A percentile compares a stretch with the other conserved stretches of the same genome.
phyloP scores from a whole-genome alignment of 2,888 invertebrate genomes.

The Pachliopta kotzebuea region DNA sequence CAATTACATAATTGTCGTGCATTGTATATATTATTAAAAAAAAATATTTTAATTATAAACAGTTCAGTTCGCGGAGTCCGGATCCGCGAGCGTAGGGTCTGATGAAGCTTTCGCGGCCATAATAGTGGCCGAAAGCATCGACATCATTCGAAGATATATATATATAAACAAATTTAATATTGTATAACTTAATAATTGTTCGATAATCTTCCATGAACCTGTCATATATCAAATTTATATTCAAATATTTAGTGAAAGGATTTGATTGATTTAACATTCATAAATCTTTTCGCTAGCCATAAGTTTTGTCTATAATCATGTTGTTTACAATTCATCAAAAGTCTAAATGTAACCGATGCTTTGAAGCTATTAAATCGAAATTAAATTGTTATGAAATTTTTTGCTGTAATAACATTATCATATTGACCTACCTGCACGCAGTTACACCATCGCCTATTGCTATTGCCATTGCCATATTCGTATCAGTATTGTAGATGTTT shows the following conservation, averaged over 20 bases:
- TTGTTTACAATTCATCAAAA: conserved; percentile 10
- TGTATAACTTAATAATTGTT: neutral
- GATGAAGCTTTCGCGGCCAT: too few relatives aligned
- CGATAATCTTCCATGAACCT: conserved; percentile 7
- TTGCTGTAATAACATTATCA: neutral
- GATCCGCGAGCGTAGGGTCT: too few relatives aligned
- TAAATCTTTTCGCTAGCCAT: neutral
- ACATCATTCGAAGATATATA: too few relatives aligned
- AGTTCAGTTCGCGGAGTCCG: too few relatives aligned
- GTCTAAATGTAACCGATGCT: conserved; percentile 4
- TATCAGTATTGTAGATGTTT: neutral
- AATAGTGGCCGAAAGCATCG: too few relatives aligned
- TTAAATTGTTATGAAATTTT: conserved; percentile 10
- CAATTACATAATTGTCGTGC: too few relatives aligned
- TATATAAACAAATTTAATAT: neutral
- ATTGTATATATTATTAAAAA: too few relatives aligned
- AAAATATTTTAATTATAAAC: too few relatives aligned
- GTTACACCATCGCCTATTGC: neutral
- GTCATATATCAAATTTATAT: conserved; percentile 18
- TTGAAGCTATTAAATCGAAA: conserved; percentile 4
- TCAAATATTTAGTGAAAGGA: conserved; percentile 23
- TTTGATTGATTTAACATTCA: conserved; percentile 17
- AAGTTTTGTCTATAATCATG: conserved; percentile 4
- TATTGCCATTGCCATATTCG: neutral
- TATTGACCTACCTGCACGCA: neutral